Conservation (phyloP, 2,113 vertebrate genomes). For the Suncus etruscus region DNA sequence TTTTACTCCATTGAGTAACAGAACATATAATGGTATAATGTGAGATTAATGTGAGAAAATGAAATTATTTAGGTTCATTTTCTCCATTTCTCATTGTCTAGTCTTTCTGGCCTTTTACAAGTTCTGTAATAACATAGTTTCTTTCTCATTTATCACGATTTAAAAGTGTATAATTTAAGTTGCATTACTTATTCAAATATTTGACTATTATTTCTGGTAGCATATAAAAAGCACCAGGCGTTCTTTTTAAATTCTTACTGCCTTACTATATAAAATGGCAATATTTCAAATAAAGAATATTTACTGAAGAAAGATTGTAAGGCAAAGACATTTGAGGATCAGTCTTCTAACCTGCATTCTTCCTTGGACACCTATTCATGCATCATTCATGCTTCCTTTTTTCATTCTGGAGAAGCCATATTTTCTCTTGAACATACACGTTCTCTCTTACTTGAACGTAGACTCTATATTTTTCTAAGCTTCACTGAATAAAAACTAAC, state of each 20-base stretch:
- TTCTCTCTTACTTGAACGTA: no score
- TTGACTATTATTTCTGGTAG: slow-evolving; percentile 62
- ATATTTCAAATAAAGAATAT: slow-evolving; percentile 58
- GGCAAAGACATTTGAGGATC: no score
- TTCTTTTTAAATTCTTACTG: slow-evolving; percentile 58
- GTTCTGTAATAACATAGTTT: slow-evolving; percentile 58
- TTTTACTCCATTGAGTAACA: neutral
- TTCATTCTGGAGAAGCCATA: no score
- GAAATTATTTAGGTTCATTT: slow-evolving; percentile 44
- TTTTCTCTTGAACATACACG: no score
- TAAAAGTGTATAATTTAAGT: slow-evolving; percentile 70
- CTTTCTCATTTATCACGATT: slow-evolving; percentile 55
- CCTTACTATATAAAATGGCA: slow-evolving; percentile 55
- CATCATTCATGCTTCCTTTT: no score
- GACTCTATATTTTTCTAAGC: no score
- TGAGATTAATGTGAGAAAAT: neutral
- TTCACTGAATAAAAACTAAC: no score
- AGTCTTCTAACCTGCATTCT: no score
- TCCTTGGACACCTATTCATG: no score
- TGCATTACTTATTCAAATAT: slow-evolving; percentile 72
- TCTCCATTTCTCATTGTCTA: neutral
- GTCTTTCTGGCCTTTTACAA: neutral
- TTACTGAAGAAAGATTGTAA: slow-evolving; percentile 31
- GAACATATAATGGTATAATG: neutral
- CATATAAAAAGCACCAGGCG: slow-evolving; percentile 46